Base-by-base conservation (phyloP, 2,113 vertebrate species). In the Heterotis niloticus region DNA sequence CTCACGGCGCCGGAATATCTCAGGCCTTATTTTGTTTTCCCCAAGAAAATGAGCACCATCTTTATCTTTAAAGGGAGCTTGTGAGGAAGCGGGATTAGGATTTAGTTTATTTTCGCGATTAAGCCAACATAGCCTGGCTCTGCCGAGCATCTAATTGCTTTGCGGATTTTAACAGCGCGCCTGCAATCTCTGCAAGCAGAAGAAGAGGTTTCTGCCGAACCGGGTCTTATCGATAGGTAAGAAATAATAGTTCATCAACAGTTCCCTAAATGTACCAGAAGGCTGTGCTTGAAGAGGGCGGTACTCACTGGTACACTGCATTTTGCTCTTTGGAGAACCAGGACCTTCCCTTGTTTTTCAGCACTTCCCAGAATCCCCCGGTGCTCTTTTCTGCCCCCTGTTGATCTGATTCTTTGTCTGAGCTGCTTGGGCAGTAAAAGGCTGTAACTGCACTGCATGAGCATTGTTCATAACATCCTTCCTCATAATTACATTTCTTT, bases 101-200 rank as follows among this genome's bases (percentile, higher is more conserved):
- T 54, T 72, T 72, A 51, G n/a, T 52, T 72, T 72, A 72, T 34
- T 51, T 51, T n/a, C n/a, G 51, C 51, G 68, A 70, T 70, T 70
- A 70, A 70, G 51, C 68, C 44, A 5, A 51, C 54, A 20, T 44
- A 7, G 34, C 34, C 2, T 7, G 7, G 69, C 69, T 72, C 69
- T 72, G 34, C 54, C 69, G 51, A 20, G 34, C 54, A 23, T 51
- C 52, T 51, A 71, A 71, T 71, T 71, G 69, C 52, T 71, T 20
- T 72, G 51, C 69, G 54, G 34, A 72, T 72, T n/a, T 72, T 34
- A 52, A 23, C 54, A 51, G 14, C 20, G 44, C 51, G 16, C n/a
- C n/a, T 44, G 52, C 23, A 51, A 51, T 44, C 34, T 71, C 52
- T 71, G 18, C 69, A 51, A 72, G 69, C 34, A 72, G 51, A 72